Evolutionary conservation across 2,888 invertebrate species (phyloP), one percentile per base, ranked within the genome.

Genomic region (Spilarctia lutea): DNA sequence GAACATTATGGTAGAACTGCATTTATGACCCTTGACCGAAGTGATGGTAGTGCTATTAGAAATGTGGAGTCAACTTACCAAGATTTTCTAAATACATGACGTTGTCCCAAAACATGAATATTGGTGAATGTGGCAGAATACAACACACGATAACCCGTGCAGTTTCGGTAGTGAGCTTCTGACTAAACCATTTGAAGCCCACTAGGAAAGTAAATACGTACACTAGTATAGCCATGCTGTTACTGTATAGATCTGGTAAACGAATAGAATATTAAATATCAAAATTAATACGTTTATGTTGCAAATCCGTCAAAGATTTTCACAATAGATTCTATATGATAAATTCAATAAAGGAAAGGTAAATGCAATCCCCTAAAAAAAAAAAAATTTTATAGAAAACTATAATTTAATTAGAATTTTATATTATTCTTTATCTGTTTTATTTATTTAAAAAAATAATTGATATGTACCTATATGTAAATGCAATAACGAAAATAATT

Each of bases 91-190:
- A 74, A 52, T 76, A 27, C 24, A 74, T 24, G 0, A 82, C 75
- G 66, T 74, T 75, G 0, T 83, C 77, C 82, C 82, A 82, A 27
- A 83, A 82, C 16, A 76, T 45, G 35, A 77, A 81, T 0, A 82
- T 71, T 0, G 82, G 81, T 2, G 72, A 73, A 39, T 82, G 83
- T 24, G 82, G 82, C 24, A 83, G 7, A 16, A 81, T 3, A 27
- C 75, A 76, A 56, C 74, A 75, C 2, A 78, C 24, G 6, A 68
- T 2, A 13, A 67, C 11, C 3, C 42, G 33, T 45, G 63, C 0
- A 39, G 3, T 48, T 0, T 39, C 35, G 20, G 0, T 45, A 13
- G 33, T 42, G 11, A 20, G 67, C 16, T 7, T 33, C 68, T 16
- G 56, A 30, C 72, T 33, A 39, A 71, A 35, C 82, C 77, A 81